Percentiles rank a stretch among this genome's conserved stretches.
Evolutionary conservation across 2,113 vertebrate genomes (phyloP).

Genomic region (Gobio gobio): DNA sequence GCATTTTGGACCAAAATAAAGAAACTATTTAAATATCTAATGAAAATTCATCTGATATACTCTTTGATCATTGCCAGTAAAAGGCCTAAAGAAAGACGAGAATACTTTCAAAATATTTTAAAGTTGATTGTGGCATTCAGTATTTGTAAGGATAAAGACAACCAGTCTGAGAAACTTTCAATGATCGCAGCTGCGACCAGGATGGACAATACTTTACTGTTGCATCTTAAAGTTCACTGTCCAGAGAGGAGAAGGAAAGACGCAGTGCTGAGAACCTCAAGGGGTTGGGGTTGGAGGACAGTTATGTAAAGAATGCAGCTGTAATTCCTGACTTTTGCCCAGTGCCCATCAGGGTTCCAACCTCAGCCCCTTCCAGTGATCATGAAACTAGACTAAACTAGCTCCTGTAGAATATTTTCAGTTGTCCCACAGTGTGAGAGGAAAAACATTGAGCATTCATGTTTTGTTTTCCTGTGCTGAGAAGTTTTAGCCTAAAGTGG

Average conservation of each 20-base stretch:
- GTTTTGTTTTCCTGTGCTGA: neutral
- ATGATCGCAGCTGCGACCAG: neutral
- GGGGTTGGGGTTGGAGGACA: neutral
- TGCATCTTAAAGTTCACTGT: neutral
- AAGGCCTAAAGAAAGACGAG: too few species aligned
- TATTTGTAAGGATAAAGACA: neutral
- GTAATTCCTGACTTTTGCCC: constrained; percentile 7
- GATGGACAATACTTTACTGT: neutral
- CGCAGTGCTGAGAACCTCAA: neutral
- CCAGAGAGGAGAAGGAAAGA: neutral
- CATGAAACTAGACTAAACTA: neutral
- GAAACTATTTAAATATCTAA: too few species aligned
- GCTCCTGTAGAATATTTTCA: neutral
- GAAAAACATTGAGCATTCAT: neutral
- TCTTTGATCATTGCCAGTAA: too few species aligned
- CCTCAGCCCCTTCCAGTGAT: neutral
- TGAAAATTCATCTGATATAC: too few species aligned
- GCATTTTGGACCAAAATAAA: too few species aligned
- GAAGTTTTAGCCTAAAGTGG: neutral
- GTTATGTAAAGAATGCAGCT: constrained; percentile 22
- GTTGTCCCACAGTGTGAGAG: neutral
- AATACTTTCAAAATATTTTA: too few species aligned
- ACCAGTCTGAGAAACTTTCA: neutral
- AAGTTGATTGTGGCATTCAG: neutral
- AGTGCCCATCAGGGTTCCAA: constrained; percentile 7